phyloP scores from a whole-genome alignment of 2,113 vertebrate genomes.

The Hystrix brachyura region DNA sequence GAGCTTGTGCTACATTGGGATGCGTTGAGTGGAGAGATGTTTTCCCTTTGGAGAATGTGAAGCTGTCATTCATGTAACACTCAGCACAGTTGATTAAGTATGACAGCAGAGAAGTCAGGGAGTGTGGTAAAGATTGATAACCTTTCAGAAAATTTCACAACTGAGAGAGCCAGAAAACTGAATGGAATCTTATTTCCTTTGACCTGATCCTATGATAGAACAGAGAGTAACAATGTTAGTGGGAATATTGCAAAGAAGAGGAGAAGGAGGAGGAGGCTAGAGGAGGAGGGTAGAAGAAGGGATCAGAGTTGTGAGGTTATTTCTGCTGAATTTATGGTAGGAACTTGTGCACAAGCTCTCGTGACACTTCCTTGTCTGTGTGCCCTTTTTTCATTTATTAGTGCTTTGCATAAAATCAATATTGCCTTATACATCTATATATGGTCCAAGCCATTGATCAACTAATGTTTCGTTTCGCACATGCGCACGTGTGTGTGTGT shows the following conservation, averaged over 20 bases:
- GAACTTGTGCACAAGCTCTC: neutral
- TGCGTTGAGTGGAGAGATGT: conserved; percentile 11
- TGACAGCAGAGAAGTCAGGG: conserved; percentile 50
- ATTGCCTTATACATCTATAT: neutral
- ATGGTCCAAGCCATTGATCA: neutral
- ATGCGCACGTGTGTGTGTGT: too few species aligned
- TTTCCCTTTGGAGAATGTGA: conserved; percentile 75
- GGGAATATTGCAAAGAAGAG: neutral
- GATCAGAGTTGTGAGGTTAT: neutral
- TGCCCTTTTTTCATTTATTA: neutral
- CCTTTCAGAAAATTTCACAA: neutral
- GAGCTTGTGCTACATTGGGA: conserved; percentile 48
- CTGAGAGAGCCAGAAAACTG: neutral
- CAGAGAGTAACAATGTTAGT: neutral
- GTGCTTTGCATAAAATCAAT: neutral
- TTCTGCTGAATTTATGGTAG: neutral
- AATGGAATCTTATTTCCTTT: neutral
- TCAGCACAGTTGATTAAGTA: conserved; percentile 71
- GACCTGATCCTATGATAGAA: neutral
- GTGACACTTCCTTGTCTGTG: fast-evolving
- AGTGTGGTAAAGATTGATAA: neutral
- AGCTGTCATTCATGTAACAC: conserved; percentile 67
- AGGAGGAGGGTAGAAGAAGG: neutral
- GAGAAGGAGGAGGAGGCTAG: neutral
- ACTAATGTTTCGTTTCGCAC: neutral